Percentiles rank a stretch among this genome's conserved stretches.
phyloP scores from a whole-genome alignment of 2,113 vertebrate genomes.

The Rhinogobius similis region DNA sequence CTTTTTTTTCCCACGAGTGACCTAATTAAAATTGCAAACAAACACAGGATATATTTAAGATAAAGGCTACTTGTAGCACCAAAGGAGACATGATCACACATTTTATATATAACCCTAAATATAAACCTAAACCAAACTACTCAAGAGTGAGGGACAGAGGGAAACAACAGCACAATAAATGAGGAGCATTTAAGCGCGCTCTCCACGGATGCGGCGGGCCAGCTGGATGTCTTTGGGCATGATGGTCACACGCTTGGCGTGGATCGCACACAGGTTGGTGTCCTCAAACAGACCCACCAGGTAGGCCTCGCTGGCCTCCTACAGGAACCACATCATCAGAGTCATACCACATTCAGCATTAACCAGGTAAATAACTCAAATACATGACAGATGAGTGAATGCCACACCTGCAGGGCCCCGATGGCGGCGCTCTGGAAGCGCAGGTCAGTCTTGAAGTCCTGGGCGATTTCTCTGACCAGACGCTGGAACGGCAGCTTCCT shows the following conservation, averaged over 20 bases:
- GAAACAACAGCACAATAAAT: slow-evolving; percentile 44
- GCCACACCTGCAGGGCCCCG: slow-evolving; percentile 80
- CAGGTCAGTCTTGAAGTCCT: slow-evolving; percentile 82
- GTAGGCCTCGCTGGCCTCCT: slow-evolving; percentile 81
- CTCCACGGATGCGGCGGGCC: slow-evolving; percentile 82
- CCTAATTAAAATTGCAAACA: slow-evolving; percentile 54
- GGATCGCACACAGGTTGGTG: slow-evolving; percentile 82
- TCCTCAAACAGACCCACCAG: slow-evolving; percentile 81
- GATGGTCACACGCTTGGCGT: slow-evolving; percentile 82
- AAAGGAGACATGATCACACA: slow-evolving; percentile 71
- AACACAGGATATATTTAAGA: slow-evolving; percentile 52
- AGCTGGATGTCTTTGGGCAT: slow-evolving; percentile 87
- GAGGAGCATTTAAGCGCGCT: slow-evolving; percentile 70
- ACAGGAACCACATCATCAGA: slow-evolving; percentile 12
- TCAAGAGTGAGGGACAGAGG: slow-evolving; percentile 49
- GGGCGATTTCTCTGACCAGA: slow-evolving; percentile 81
- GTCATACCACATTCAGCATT: no score
- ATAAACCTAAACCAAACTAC: slow-evolving; percentile 72
- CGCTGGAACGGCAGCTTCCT: slow-evolving; percentile 83
- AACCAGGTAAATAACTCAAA: not conserved
- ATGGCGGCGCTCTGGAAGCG: slow-evolving; percentile 86
- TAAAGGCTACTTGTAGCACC: slow-evolving; percentile 71
- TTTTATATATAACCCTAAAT: slow-evolving; percentile 67
- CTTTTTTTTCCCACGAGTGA: slow-evolving; percentile 35
- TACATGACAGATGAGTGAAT: not conserved